Percentiles rank a stretch among this genome's conserved stretches.
Conservation (phyloP, 2,113 vertebrate species). For the Anolis sagrei region DNA sequence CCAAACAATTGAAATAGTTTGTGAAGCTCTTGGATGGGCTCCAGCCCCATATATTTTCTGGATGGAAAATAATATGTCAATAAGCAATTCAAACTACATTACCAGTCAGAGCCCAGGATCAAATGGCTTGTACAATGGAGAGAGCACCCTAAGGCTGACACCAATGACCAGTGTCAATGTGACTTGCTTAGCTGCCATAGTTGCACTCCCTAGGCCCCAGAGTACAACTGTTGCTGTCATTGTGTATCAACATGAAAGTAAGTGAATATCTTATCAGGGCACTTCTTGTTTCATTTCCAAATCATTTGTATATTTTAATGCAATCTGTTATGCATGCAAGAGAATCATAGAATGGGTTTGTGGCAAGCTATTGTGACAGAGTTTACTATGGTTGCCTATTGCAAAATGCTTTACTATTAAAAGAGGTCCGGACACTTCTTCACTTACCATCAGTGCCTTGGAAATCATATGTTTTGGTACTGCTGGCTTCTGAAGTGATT, state of each 20-base stretch:
- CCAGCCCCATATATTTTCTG: slow-evolving; percentile 82
- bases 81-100: slow-evolving; percentile 73
- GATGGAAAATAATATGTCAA: slow-evolving; percentile 72
- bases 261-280: slow-evolving; percentile 46
- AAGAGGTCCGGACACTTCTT: too few species aligned
- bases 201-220: slow-evolving; percentile 72
- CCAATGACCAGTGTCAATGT: slow-evolving; percentile 74
- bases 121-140: slow-evolving; percentile 65
- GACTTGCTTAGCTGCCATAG: slow-evolving; percentile 82
- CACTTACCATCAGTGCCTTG: too few species aligned
- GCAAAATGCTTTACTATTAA: too few species aligned
- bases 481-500: too few species aligned
- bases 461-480: too few species aligned
- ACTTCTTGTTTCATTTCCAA: slow-evolving; percentile 11
- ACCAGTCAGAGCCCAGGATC: slow-evolving; percentile 63
- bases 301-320: neutral
- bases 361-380: too few species aligned
- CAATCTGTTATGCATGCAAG: neutral
- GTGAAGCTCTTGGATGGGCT: slow-evolving; percentile 81
- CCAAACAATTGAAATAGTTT: slow-evolving; percentile 76
- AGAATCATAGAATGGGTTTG: neutral
- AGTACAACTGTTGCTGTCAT: slow-evolving; percentile 73
- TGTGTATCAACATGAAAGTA: slow-evolving; percentile 72
- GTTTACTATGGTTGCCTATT: too few species aligned
- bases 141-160: slow-evolving; percentile 78